Conservation (phyloP, 2,888 invertebrate genomes). For the Bellardia bayeri region DNA sequence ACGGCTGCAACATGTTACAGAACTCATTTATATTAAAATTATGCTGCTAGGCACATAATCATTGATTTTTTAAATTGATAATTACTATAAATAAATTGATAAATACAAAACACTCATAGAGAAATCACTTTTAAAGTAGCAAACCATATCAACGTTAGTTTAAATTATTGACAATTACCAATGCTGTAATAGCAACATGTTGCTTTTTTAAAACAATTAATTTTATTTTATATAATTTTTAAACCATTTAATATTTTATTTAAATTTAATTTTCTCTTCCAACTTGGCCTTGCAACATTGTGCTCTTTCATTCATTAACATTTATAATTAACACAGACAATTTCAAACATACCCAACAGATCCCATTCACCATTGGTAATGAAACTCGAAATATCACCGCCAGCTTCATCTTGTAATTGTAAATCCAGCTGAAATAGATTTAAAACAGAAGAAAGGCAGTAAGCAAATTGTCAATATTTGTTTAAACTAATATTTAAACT, state of each 20-base stretch:
- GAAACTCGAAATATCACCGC: constrained; percentile 98
- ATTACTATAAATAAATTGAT: no score
- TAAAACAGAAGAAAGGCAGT: constrained; percentile 51
- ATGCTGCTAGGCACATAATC: no score
- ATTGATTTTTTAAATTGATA: no score
- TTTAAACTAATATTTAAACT: constrained; percentile 29
- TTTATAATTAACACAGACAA: constrained; percentile 23
- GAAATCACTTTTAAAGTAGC: no score
- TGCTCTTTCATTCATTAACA: constrained; percentile 52
- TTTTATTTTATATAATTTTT: not conserved
- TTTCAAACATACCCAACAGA: constrained; percentile 91
- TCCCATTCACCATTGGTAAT: constrained; percentile 99
- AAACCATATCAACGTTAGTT: no score
- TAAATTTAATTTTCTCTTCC: no score
- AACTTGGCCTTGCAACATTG: constrained; percentile 44
- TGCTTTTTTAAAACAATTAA: not conserved
- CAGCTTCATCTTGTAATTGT: constrained; percentile 94
- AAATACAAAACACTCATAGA: no score
- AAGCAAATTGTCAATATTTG: constrained; percentile 44
- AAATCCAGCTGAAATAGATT: constrained; percentile 92
- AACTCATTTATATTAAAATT: no score
- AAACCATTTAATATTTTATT: not conserved
- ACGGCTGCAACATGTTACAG: not conserved
- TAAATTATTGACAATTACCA: no score
- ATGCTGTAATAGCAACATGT: not conserved